Conservation (phyloP, 2,797 vertebrate species). For the Lates japonicus region DNA sequence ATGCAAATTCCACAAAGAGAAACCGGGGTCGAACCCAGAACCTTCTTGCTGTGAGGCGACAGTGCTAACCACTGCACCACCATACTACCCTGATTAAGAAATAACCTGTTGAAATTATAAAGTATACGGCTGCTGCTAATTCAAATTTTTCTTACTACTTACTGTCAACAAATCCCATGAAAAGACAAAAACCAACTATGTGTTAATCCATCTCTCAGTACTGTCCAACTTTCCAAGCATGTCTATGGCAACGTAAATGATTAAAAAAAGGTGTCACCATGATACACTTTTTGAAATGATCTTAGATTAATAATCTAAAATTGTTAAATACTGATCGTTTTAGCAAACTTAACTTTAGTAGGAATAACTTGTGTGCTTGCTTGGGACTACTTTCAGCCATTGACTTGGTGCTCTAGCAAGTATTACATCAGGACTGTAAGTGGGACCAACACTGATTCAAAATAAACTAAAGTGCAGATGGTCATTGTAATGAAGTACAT, state of each 20-base stretch:
- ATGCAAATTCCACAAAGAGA: too few relatives aligned
- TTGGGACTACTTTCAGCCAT: too few relatives aligned
- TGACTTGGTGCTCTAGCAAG: too few relatives aligned
- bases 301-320: neutral
- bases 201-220: neutral
- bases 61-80: too few relatives aligned
- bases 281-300: neutral
- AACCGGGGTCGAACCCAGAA: too few relatives aligned
- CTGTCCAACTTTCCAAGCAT: neutral
- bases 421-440: too few relatives aligned
- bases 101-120: neutral
- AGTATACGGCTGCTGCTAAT: neutral
- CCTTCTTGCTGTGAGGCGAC: too few relatives aligned
- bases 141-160: neutral
- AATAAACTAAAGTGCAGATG: neutral
- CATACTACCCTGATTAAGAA: neutral
- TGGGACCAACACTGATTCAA: neutral
- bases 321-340: too few relatives aligned
- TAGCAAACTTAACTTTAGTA: neutral
- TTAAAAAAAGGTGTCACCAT: neutral
- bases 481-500: too few relatives aligned
- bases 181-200: neutral
- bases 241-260: neutral
- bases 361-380: neutral
- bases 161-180: neutral